Conservation (phyloP, 2,797 vertebrate genomes). For the Oophaga sylvatica region DNA sequence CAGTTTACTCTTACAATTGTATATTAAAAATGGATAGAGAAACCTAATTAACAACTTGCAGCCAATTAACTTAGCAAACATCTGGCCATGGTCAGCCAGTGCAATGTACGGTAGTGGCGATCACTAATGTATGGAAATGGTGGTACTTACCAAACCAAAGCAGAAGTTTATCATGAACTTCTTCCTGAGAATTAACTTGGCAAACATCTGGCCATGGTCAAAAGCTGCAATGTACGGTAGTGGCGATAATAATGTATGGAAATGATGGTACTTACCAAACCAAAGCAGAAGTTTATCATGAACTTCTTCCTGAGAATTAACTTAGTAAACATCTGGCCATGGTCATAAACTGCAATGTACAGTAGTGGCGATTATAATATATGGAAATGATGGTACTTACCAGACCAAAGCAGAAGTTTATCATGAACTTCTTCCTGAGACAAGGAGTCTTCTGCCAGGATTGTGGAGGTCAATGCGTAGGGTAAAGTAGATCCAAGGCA, state of each 20-base stretch:
- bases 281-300: constrained; percentile 90
- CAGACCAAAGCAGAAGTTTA: constrained; percentile 93
- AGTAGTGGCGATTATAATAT: too few species aligned
- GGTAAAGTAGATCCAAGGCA: constrained; percentile 90
- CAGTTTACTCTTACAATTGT: neutral
- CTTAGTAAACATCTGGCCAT: neutral
- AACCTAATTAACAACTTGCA: neutral
- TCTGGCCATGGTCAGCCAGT: neutral
- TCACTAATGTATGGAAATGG: neutral
- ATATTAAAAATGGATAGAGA: neutral
- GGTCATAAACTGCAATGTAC: neutral
- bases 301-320: constrained; percentile 83
- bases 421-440: constrained; percentile 89
- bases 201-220: too few species aligned
- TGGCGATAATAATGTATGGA: too few species aligned
- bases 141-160: constrained; percentile 91
- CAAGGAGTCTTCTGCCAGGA: constrained; percentile 87
- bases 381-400: constrained; percentile 72
- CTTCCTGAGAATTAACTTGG: constrained; percentile 78
- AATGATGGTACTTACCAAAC: constrained; percentile 82
- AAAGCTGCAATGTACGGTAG: too few species aligned
- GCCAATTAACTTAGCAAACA: neutral
- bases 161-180: constrained; percentile 87
- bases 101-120: neutral
- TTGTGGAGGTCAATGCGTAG: constrained; percentile 87